Evolutionary conservation across 2,888 invertebrate species (phyloP).

Genomic region (Achlya flavicornis): DNA sequence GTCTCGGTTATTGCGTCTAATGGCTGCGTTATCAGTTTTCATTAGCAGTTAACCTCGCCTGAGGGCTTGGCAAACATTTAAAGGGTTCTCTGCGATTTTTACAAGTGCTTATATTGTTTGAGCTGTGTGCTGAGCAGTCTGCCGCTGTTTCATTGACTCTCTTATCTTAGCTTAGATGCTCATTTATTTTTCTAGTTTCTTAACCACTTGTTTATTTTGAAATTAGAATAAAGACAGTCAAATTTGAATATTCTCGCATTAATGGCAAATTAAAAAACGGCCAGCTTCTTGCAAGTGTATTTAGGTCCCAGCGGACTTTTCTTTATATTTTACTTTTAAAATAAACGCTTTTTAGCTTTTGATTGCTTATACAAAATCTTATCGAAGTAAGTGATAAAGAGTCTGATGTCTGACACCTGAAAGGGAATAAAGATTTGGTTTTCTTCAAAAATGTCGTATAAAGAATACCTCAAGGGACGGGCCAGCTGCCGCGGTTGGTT

Average conservation of each 20-base stretch:
- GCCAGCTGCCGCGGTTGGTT: too few species aligned
- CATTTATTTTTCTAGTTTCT: slow-evolving; percentile 1
- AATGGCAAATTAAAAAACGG: too few species aligned
- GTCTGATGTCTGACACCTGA: too few species aligned
- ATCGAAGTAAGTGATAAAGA: too few species aligned
- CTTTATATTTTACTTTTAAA: not conserved
- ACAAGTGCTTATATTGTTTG: slow-evolving; percentile 7
- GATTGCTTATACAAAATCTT: too few species aligned
- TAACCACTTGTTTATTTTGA: not conserved
- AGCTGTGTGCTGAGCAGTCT: not conserved
- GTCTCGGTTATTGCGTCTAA: slow-evolving; percentile 7
- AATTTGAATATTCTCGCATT: too few species aligned
- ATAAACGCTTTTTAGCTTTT: not conserved
- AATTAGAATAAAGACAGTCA: not conserved
- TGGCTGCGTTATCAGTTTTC: slow-evolving; percentile 13
- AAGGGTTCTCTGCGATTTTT: slow-evolving; percentile 12
- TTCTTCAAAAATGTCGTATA: too few species aligned
- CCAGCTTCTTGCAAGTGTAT: not conserved
- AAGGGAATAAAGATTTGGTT: too few species aligned
- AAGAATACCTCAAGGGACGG: too few species aligned
- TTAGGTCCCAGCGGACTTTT: not conserved
- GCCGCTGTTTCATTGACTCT: not conserved
- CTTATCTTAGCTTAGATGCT: not conserved
- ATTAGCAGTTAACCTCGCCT: slow-evolving; percentile 13
- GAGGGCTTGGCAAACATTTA: slow-evolving; percentile 13